Conservation (phyloP, 2,888 invertebrate genomes). For the Brenthis daphne region DNA sequence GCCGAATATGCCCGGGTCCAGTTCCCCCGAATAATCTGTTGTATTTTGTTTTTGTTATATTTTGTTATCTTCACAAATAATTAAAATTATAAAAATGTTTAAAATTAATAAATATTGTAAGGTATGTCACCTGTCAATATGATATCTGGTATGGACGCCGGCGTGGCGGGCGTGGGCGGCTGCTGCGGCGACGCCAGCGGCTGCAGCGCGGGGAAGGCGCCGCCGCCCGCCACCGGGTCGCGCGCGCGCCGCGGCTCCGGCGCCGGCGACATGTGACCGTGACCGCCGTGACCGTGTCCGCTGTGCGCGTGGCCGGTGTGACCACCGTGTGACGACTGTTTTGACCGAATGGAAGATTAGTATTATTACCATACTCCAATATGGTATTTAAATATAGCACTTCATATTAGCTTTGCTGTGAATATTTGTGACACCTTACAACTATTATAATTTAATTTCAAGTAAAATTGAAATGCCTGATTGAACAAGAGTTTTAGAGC, state of each 20-base stretch:
- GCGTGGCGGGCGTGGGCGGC: conserved; percentile 83
- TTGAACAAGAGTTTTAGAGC: too few species aligned
- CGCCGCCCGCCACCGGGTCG: conserved; percentile 79
- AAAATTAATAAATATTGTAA: too few species aligned
- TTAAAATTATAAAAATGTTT: too few species aligned
- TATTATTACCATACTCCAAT: too few species aligned
- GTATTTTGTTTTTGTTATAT: background rate
- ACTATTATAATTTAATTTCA: background rate
- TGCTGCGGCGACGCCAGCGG: conserved; percentile 51
- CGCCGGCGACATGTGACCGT: conserved; percentile 33
- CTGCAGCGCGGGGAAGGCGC: conserved; percentile 81
- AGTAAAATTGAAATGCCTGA: background rate
- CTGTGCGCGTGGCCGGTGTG: conserved; percentile 38
- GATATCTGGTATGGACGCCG: conserved; percentile 91
- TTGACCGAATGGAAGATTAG: background rate
- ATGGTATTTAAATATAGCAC: too few species aligned
- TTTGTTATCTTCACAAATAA: background rate
- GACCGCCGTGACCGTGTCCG: conserved; percentile 33
- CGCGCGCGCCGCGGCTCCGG: conserved; percentile 49
- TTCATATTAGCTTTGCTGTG: too few species aligned
- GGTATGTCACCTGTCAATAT: conserved; percentile 86
- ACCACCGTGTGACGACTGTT: conserved; percentile 41
- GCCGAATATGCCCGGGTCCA: conserved; percentile 83
- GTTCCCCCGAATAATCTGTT: conserved; percentile 81
- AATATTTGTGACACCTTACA: conserved; percentile 9